Percentiles rank a stretch among this genome's conserved stretches.
These are phyloP conservation scores for Bombus picipes DNA, from an alignment of 1,140 invertebrate genomes.

Conservation along the genomic window DNA sequence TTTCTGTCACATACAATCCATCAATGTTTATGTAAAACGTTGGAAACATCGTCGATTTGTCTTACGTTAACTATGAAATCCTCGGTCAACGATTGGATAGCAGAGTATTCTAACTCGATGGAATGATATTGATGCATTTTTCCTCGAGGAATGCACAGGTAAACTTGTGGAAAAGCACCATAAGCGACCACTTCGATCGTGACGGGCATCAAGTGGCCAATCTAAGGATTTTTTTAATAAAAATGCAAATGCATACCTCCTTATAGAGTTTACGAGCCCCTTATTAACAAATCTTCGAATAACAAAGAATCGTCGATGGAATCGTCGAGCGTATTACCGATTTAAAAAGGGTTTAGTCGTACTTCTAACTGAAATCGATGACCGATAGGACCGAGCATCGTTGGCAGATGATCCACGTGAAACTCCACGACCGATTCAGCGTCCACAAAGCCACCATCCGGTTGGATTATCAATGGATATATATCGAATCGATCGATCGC, in stretches of 20 bases:
- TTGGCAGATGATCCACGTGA: conserved; percentile 60
- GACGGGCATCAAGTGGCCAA: conserved; percentile 72
- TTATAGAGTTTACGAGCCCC: too few species aligned
- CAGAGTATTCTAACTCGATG: conserved; percentile 63
- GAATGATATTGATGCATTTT: conserved; percentile 56
- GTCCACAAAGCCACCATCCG: conserved; percentile 63
- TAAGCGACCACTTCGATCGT: conserved; percentile 74
- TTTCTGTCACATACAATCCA: not conserved
- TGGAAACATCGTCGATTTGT: not conserved
- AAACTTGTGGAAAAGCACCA: conserved; percentile 78
- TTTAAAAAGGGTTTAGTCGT: not conserved
- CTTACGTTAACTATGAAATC: conserved; percentile 45
- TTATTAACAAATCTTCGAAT: too few species aligned
- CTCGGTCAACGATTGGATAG: conserved; percentile 56
- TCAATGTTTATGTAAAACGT: not conserved
- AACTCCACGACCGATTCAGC: conserved; percentile 61
- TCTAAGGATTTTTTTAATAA: conserved; percentile 35
- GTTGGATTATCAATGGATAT: conserved; percentile 66
- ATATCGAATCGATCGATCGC: conserved; percentile 2
- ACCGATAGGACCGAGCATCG: conserved; percentile 71
- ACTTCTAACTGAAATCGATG: conserved; percentile 56
- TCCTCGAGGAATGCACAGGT: conserved; percentile 68
- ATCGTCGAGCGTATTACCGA: not conserved
- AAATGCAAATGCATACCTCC: too few species aligned
- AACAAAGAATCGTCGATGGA: too few species aligned